Conservation (phyloP, 2,113 vertebrate genomes). For the Thunnus thynnus region DNA sequence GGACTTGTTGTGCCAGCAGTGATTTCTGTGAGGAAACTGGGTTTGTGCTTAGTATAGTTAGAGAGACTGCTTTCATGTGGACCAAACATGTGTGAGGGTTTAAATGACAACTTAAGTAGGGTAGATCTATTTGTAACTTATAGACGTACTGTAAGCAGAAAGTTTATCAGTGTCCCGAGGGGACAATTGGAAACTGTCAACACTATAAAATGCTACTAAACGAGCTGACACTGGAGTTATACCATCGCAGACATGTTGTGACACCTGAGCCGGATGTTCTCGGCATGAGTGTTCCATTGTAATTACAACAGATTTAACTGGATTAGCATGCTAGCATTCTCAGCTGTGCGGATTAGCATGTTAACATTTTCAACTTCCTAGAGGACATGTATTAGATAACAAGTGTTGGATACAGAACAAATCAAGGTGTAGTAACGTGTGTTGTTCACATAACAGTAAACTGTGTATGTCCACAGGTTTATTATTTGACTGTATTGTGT, state of each 20-base stretch:
- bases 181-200: conserved; percentile 41
- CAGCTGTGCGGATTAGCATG: conserved; percentile 59
- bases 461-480: not conserved
- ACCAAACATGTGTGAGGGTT: conserved; percentile 47
- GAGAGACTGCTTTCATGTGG: conserved; percentile 43
- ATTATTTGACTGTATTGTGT: not conserved
- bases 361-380: conserved; percentile 57
- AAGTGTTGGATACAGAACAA: not conserved
- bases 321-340: conserved; percentile 70
- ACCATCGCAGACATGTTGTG: conserved; percentile 42
- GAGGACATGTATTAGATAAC: conserved; percentile 16
- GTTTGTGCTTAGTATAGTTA: conserved; percentile 17
- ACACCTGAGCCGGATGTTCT: conserved; percentile 58
- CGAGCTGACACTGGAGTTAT: not conserved
- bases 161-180: conserved; percentile 30
- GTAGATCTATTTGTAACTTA: conserved; percentile 53
- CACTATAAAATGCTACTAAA: conserved; percentile 11
- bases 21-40: conserved; percentile 41
- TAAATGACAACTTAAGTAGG: conserved; percentile 27
- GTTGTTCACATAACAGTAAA: not conserved
- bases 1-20: conserved; percentile 33
- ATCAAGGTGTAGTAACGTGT: not conserved
- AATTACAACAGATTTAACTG: conserved; percentile 64
- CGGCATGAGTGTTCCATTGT: conserved; percentile 48
- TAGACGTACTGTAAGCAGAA: conserved; percentile 11